A percentile compares a stretch with the other conserved stretches of the same genome.
Evolutionary conservation across 1,140 invertebrate species (phyloP).

Genomic region (Rhopalosiphum padi): DNA sequence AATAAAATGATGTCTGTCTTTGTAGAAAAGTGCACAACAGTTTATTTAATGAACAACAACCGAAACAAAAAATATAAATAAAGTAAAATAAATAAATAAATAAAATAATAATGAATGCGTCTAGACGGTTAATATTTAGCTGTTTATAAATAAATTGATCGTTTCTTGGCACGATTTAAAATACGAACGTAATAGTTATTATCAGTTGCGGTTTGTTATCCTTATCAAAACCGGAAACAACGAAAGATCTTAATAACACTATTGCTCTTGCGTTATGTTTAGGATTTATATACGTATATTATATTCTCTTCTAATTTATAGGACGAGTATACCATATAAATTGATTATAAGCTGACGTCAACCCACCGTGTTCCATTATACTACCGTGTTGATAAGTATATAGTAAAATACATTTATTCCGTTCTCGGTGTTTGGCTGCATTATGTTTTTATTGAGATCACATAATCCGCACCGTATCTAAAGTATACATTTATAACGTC

Average conservation of each 20-base stretch:
- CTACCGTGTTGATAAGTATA: not conserved
- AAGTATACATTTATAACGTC: not conserved
- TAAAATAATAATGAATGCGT: not conserved
- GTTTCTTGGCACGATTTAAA: not conserved
- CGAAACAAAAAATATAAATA: too few relatives aligned
- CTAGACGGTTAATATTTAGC: not conserved
- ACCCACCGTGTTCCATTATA: not conserved
- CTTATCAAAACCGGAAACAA: not conserved
- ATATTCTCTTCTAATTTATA: not conserved
- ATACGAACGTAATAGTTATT: not conserved
- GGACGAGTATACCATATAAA: not conserved
- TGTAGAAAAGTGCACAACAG: not conserved
- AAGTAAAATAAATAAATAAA: not conserved
- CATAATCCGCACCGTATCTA: not conserved
- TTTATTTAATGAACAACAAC: not conserved
- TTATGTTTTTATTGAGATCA: not conserved
- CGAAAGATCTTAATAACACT: not conserved
- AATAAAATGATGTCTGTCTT: not conserved
- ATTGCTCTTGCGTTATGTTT: not conserved
- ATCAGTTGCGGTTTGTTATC: not conserved
- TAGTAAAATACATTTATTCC: not conserved
- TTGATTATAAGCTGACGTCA: not conserved
- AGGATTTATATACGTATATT: not conserved
- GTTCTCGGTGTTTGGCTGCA: not conserved
- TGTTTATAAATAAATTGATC: constrained; percentile 12